Base-by-base conservation (phyloP, 1,140 invertebrate species). In the Holcopasites calliopsidis region DNA sequence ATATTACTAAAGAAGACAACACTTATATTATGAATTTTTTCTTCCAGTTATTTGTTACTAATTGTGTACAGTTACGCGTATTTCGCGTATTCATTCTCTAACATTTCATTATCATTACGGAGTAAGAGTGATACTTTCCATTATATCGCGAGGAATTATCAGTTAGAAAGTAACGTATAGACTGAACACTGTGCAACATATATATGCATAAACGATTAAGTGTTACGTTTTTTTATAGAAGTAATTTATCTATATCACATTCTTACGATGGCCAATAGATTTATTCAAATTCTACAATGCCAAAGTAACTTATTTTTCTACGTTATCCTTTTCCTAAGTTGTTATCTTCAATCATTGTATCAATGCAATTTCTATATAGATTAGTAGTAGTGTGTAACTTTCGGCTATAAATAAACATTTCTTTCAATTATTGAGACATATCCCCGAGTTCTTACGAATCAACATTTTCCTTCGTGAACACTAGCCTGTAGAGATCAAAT, bases 21-120 rank as follows among this genome's bases (percentile, higher is more conserved):
- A 47, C 82, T 76, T 73, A n/a, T 60, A 83, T 75, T 75, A 79
- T 44, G 62, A 75, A 73, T 83, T 82, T 58, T 81, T 85, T 85
- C 70, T 80, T 75, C 57, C 77, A 78, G 2, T 76, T 72, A 60
- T 68, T 75, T 79, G 72, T 21, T 77, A 28, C 50, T 82, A 23
- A 72, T 50, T 54, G 31, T 68, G 18, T 49, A 11, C 2, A 31
- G 38, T 44, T 38, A 42, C 38, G 44, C 58, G 33, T 58, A 7
- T 31, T 23, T 49, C 26, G 7, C 49, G 8, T 54, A 28, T 3
- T 21, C n/a, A 35, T 55, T 58, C 40, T 16, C 18, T 35, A 33
- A 47, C 11, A 47, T 64, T 62, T 60, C 33, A 33, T 28, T 35
- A 33, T 62, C 26, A 18, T 1, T n/a, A 23, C 35, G 21, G 10